Evolutionary conservation across 2,888 invertebrate species (phyloP).

Genomic region (Aleiodes leptofemur): DNA sequence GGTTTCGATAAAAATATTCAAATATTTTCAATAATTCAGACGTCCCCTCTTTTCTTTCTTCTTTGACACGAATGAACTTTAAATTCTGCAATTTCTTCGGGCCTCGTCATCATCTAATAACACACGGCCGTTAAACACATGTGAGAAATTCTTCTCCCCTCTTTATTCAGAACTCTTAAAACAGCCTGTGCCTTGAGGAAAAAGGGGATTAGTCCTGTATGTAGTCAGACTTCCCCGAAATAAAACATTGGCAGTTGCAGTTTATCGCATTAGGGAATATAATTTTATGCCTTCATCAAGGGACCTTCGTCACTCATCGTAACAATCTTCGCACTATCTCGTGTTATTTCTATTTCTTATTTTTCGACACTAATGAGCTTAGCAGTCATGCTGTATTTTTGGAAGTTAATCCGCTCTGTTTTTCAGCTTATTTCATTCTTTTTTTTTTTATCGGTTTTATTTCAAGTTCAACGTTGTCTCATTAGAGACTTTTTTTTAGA

Average conservation of each 20-base stretch:
- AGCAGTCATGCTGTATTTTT: constrained; percentile 20
- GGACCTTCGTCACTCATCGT: constrained; percentile 31
- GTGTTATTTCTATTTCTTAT: constrained; percentile 1
- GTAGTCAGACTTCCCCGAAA: constrained; percentile 38
- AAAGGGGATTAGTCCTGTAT: constrained; percentile 15
- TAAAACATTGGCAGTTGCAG: constrained; percentile 48
- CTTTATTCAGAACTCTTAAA: background rate
- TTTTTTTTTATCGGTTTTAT: constrained; percentile 14
- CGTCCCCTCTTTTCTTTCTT: no score
- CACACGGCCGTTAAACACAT: background rate
- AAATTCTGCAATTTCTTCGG: no score
- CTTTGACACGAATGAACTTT: no score
- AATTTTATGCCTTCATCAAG: constrained; percentile 52
- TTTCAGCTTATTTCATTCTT: constrained; percentile 29
- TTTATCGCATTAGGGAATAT: constrained; percentile 44
- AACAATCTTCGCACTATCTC: constrained; percentile 5
- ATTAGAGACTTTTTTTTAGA: background rate
- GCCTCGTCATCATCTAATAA: constrained; percentile 2
- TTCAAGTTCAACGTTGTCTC: constrained; percentile 27
- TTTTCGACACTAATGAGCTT: constrained; percentile 41
- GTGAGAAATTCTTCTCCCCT: constrained; percentile 4
- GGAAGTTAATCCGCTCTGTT: constrained; percentile 1
- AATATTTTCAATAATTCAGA: background rate
- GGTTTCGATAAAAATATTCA: background rate
- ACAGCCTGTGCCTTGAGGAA: background rate